Percentiles rank a stretch among this genome's conserved stretches.
Conservation (phyloP, 2,797 vertebrate species). For the Labroides dimidiatus region DNA sequence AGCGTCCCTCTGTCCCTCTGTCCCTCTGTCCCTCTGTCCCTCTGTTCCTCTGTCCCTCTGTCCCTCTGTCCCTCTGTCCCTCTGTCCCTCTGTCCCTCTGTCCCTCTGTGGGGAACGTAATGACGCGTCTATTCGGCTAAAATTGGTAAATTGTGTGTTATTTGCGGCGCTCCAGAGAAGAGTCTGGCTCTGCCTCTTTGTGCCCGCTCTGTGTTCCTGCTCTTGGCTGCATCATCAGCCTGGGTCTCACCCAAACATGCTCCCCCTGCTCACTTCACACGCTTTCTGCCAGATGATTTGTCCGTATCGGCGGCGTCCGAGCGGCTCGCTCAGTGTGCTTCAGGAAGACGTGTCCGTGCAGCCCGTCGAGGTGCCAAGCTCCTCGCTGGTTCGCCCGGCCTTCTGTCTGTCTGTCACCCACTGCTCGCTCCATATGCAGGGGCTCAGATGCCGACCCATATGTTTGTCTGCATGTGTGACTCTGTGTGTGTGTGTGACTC, state of each 20-base stretch:
- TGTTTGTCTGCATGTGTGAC: conserved; percentile 61
- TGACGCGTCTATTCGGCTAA: conserved; percentile 13
- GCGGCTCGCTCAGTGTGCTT: conserved; percentile 57
- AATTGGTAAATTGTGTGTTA: conserved; percentile 27
- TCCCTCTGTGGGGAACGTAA: not conserved
- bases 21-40: too few relatives aligned
- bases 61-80: too few relatives aligned
- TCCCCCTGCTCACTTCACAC: conserved; percentile 70
- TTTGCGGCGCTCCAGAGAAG: conserved; percentile 29
- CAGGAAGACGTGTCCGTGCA: conserved; percentile 56
- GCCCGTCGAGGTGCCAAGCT: conserved; percentile 68
- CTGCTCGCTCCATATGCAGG: conserved; percentile 71
- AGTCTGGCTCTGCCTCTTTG: conserved; percentile 36
- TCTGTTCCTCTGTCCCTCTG: too few relatives aligned
- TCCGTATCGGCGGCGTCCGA: conserved; percentile 70
- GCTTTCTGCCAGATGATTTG: conserved; percentile 77
- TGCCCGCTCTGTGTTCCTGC: conserved; percentile 57
- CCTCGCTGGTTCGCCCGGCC: conserved; percentile 68
- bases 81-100: too few relatives aligned
- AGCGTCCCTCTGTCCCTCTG: too few relatives aligned
- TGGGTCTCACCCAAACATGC: conserved; percentile 74
- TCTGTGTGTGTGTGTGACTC: conserved; percentile 11
- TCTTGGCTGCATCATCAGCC: conserved; percentile 66
- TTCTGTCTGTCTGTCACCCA: conserved; percentile 82
- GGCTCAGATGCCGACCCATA: conserved; percentile 75